These are phyloP conservation scores for Psittacula cyanocephala DNA, from an alignment of 2,113 vertebrate species.

Conservation along the genomic window DNA sequence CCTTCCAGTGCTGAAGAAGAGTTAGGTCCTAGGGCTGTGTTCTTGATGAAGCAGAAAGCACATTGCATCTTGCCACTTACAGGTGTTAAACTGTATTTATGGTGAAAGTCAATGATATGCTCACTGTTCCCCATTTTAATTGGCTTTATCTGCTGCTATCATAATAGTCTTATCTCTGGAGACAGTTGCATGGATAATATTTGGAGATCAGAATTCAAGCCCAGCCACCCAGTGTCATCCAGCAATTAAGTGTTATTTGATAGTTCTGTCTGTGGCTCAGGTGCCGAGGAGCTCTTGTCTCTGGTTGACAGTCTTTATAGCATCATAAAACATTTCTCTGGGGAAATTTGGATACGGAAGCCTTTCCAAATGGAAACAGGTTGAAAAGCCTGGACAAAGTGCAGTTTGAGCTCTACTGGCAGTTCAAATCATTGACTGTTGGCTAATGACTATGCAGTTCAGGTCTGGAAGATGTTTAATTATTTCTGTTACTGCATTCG, in stretches of 20 bases:
- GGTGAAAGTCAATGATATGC: constrained; percentile 43
- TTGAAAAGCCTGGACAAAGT: constrained; percentile 56
- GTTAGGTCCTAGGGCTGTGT: not conserved
- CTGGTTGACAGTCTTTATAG: constrained; percentile 74
- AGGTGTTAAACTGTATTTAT: constrained; percentile 41
- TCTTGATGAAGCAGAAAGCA: not conserved
- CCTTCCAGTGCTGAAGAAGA: not conserved
- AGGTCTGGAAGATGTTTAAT: constrained; percentile 68
- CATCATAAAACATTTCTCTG: constrained; percentile 71
- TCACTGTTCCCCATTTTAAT: constrained; percentile 63
- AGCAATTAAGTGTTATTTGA: constrained; percentile 80
- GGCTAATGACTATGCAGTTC: constrained; percentile 70
- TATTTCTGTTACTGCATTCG: constrained; percentile 63
- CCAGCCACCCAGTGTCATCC: constrained; percentile 62
- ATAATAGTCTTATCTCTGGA: constrained; percentile 68
- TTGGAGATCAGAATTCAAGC: constrained; percentile 75
- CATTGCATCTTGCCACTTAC: not conserved
- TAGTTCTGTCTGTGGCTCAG: constrained; percentile 75
- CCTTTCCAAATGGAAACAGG: constrained; percentile 62
- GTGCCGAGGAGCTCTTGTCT: constrained; percentile 62
- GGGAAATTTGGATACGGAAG: constrained; percentile 72
- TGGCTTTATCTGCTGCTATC: constrained; percentile 71
- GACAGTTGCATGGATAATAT: constrained; percentile 71
- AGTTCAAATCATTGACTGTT: constrained; percentile 41
- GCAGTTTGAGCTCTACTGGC: not conserved